A percentile compares a stretch with the other conserved stretches of the same genome.
Evolutionary conservation across 2,888 invertebrate species (phyloP).

Genomic region (Antheraea yamamai): DNA sequence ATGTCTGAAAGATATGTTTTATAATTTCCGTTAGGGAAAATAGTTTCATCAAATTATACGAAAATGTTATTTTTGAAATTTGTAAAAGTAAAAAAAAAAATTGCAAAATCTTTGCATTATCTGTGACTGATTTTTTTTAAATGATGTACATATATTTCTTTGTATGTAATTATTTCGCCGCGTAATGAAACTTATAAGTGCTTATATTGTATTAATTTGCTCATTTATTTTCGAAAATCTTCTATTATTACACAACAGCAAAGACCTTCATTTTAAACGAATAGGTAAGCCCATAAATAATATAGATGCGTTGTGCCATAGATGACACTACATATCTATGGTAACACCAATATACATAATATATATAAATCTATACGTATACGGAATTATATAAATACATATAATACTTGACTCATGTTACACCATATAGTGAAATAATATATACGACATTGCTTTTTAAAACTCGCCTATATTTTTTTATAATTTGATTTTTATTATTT

Average conservation of each 20-base stretch:
- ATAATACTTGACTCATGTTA: conserved; percentile 14
- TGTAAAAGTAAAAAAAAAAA: background rate
- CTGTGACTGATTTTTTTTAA: background rate
- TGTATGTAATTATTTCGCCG: background rate
- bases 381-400: background rate
- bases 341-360: background rate
- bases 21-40: background rate
- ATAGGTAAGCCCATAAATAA: background rate
- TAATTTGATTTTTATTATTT: conserved; percentile 21
- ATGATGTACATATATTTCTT: background rate
- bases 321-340: background rate
- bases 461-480: conserved; percentile 26
- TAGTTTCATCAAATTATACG: background rate
- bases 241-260: background rate
- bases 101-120: background rate
- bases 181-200: background rate
- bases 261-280: background rate
- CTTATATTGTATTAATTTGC: background rate
- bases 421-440: conserved; percentile 14
- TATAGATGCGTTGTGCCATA: background rate
- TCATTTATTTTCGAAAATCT: background rate
- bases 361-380: background rate
- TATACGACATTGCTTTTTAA: conserved; percentile 19
- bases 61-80: background rate
- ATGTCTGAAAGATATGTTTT: background rate